A percentile compares a stretch with the other conserved stretches of the same genome.
Evolutionary conservation across 2,113 vertebrate genomes (phyloP).

Genomic region (Catharus minimus): DNA sequence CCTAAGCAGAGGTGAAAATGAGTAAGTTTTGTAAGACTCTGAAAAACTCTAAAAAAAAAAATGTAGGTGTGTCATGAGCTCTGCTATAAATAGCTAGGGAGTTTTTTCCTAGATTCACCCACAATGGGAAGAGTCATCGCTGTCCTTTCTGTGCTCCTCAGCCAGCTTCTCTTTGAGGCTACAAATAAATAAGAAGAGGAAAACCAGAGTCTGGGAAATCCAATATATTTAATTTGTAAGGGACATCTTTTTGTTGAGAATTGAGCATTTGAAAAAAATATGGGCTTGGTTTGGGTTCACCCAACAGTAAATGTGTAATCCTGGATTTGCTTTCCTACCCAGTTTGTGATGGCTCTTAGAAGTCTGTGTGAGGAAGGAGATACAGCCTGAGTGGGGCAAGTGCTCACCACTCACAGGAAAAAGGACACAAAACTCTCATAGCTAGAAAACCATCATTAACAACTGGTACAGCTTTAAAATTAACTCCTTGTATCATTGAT

Average conservation of each 20-base stretch:
- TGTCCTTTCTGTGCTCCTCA: neutral
- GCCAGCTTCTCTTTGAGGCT: neutral
- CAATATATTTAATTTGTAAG: neutral
- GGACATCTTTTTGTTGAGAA: neutral
- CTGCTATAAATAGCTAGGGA: neutral
- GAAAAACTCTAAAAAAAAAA: neutral
- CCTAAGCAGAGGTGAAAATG: neutral
- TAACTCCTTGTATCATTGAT: neutral
- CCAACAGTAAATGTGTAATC: neutral
- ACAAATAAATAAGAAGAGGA: neutral
- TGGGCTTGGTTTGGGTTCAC: neutral
- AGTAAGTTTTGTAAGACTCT: neutral
- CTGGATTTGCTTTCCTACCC: neutral
- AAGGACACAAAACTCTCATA: neutral
- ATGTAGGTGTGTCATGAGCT: neutral
- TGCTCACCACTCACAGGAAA: neutral
- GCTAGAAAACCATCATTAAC: neutral
- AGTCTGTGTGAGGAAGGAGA: neutral
- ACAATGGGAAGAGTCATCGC: neutral
- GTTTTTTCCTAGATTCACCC: neutral
- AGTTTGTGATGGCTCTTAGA: neutral
- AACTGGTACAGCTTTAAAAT: neutral
- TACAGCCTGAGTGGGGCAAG: neutral
- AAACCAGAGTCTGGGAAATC: neutral
- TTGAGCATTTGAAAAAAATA: neutral